A percentile compares a stretch with the other conserved stretches of the same genome.
These are phyloP conservation scores for Proteles cristata DNA, from an alignment of 2,113 vertebrate genomes.

Conservation along the genomic window DNA sequence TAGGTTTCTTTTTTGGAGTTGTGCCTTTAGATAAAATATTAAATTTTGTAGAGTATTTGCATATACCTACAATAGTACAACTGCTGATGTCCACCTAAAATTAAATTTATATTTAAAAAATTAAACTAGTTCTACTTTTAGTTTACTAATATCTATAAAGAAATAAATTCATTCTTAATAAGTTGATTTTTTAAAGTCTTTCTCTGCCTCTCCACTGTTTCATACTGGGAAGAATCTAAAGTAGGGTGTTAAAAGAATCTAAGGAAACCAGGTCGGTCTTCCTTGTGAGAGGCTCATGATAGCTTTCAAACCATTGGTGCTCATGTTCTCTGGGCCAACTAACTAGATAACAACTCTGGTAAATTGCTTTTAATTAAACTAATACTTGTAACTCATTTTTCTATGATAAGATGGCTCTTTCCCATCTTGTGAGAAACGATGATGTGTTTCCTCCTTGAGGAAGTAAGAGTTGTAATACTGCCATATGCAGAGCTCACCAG, in stretches of 20 bases:
- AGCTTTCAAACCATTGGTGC: background rate
- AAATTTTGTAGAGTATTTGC: conserved; percentile 85
- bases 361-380: conserved; percentile 54
- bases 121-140: conserved; percentile 65
- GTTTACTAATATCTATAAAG: background rate
- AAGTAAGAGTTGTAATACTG: background rate
- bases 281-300: background rate
- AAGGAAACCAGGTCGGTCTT: background rate
- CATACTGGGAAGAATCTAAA: conserved; percentile 19
- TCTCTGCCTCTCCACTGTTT: conserved; percentile 48
- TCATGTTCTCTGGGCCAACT: background rate
- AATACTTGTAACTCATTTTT: background rate
- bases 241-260: background rate
- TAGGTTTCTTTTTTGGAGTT: conserved; percentile 86
- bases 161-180: conserved; percentile 57
- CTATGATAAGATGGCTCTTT: conserved; percentile 40
- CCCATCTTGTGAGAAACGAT: conserved; percentile 21
- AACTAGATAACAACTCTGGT: background rate
- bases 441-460: conserved; percentile 51
- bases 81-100: conserved; percentile 78
- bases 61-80: conserved; percentile 80
- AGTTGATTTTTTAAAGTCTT: conserved; percentile 63
- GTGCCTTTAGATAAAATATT: conserved; percentile 87
- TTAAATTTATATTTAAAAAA: conserved; percentile 80
- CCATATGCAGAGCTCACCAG: conserved; percentile 12